Base-by-base conservation (phyloP, 2,888 invertebrate genomes). In the Cheilosia vulpina region DNA sequence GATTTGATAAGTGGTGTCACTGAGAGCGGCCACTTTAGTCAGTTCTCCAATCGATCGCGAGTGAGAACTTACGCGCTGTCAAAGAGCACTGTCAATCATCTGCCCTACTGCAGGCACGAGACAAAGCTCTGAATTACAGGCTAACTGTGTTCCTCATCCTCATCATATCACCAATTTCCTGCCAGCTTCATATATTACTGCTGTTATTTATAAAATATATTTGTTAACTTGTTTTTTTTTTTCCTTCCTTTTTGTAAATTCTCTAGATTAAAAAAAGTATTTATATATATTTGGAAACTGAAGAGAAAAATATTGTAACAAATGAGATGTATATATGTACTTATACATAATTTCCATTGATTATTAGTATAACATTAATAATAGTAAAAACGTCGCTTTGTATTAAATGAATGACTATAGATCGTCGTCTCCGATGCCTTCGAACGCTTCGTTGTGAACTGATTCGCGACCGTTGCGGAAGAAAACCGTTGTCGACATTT, bases 381-480 rank as follows among this genome's bases (percentile, higher is more conserved):
- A 57, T 72, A 66, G 66, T 83, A 83, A 78, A 83, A 83, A 72
- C 68, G 45, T 69, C 78, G 65, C 50, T 82, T 69, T 52, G 65
- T 71, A 53, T 55, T 66, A 60, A 76, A 31, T 68, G 15, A 62
- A 34, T 62, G 45, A 13, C 31, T 94, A 97, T 89, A 97, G 93
- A 93, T 98, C 98, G 89, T 98, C 98, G 90, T 99, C 98, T 4
- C 98, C 98, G 88, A 99, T 98, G 63, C 97, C 97, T 92, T 98
- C 97, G 91, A 98, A 99, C 24, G 98, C 97, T 92, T 97, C 96
- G 92, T 98, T 98, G 90, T 97, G 97, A 83, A 97, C 95, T 87
- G 95, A 95, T 89, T 95, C 96, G 88, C 94, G 94, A 34, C 94
- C 94, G 80, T 94, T 93, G 89, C 95, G 95, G 91, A 95, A 96